Evolutionary conservation across 2,888 invertebrate genomes (phyloP).

Genomic region (Myopa tessellatipennis): DNA sequence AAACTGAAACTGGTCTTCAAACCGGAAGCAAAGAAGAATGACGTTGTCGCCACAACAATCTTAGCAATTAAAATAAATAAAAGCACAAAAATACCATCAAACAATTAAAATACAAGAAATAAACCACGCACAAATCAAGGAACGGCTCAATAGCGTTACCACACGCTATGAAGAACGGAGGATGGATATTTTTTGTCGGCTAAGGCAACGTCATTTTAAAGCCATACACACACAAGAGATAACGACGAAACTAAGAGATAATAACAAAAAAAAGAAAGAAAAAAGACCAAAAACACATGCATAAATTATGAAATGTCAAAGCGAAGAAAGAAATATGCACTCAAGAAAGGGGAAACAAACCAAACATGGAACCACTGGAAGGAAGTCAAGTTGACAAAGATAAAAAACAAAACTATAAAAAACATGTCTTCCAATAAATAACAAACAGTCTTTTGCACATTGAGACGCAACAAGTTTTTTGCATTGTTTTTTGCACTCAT

Average conservation of each 20-base stretch:
- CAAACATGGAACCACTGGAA: not conserved
- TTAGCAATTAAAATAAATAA: not conserved
- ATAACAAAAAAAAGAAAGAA: not conserved
- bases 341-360: not conserved
- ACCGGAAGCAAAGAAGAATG: not conserved
- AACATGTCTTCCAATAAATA: not conserved
- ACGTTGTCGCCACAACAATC: not conserved
- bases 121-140: slow-evolving; percentile 1
- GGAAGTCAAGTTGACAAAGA: not conserved
- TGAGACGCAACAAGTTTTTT: not conserved
- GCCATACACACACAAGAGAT: not conserved
- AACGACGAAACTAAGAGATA: not conserved
- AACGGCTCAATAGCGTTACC: not conserved
- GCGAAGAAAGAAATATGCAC: not conserved
- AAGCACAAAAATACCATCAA: not conserved
- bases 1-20: not conserved
- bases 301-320: slow-evolving; percentile 5
- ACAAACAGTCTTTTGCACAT: not conserved
- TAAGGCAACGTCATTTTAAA: not conserved
- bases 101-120: not conserved
- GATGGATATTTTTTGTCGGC: not conserved
- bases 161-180: not conserved
- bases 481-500: no score
- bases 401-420: not conserved
- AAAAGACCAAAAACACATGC: not conserved